Evolutionary conservation across 2,797 vertebrate genomes (phyloP).

Genomic region (Furcifer pardalis): DNA sequence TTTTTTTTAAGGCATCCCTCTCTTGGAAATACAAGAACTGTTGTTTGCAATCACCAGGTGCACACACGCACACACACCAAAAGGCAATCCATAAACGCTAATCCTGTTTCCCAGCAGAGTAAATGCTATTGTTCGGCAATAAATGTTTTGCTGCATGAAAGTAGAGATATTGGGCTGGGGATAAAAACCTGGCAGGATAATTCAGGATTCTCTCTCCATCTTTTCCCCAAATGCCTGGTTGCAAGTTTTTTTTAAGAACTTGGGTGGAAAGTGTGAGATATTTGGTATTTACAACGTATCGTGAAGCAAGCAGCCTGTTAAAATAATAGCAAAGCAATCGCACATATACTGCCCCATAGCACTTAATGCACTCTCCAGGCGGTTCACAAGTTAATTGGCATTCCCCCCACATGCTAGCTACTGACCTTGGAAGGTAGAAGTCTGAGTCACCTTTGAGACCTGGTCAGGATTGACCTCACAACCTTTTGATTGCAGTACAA

Average conservation of each 20-base stretch:
- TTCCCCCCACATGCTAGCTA: too few relatives aligned
- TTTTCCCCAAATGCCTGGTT: neutral
- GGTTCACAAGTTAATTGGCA: too few relatives aligned
- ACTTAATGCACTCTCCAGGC: too few relatives aligned
- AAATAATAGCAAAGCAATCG: too few relatives aligned
- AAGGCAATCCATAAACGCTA: neutral
- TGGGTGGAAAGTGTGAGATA: neutral
- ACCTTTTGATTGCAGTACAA: too few relatives aligned
- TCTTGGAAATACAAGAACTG: neutral
- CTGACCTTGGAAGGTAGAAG: too few relatives aligned
- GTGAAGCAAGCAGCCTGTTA: neutral
- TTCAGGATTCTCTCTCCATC: neutral
- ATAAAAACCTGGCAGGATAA: neutral
- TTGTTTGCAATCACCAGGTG: conserved; percentile 12
- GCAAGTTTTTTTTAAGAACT: neutral
- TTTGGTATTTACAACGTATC: neutral
- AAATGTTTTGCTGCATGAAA: conserved; percentile 29
- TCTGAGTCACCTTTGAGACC: too few relatives aligned
- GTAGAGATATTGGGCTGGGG: neutral
- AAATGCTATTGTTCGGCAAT: conserved; percentile 28
- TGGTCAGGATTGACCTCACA: too few relatives aligned
- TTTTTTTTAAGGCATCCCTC: conserved; percentile 1
- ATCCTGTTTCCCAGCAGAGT: conserved; percentile 10
- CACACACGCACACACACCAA: too few relatives aligned
- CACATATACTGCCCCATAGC: too few relatives aligned